Evolutionary conservation across 2,113 vertebrate species (phyloP).

Genomic region (Mus spicilegus): DNA sequence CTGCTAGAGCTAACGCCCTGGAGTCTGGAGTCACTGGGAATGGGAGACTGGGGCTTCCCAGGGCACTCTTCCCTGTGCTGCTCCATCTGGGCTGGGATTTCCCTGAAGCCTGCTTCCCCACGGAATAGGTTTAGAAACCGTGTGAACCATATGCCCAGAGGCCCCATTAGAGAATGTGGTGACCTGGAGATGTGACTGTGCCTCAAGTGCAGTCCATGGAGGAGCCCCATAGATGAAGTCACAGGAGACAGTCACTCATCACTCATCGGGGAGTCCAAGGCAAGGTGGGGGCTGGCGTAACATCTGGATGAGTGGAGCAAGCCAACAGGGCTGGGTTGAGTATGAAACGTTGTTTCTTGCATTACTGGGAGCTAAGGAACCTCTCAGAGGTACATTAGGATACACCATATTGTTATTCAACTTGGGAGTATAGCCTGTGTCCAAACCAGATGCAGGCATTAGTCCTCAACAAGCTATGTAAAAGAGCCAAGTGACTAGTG

Average conservation of each 20-base stretch:
- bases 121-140: constrained; percentile 23
- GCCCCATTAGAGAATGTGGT: constrained; percentile 33
- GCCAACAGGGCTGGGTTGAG: background rate
- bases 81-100: background rate
- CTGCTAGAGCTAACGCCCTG: background rate
- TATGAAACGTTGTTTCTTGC: background rate
- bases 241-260: background rate
- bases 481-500: background rate
- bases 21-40: background rate
- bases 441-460: background rate
- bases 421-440: background rate
- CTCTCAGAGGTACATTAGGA: background rate
- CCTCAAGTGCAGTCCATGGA: background rate
- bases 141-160: constrained; percentile 72
- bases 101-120: constrained; percentile 49
- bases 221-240: background rate
- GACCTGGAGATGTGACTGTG: background rate
- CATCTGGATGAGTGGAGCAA: background rate
- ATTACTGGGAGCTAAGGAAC: background rate
- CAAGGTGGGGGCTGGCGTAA: background rate
- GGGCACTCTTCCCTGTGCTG: background rate
- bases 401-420: background rate
- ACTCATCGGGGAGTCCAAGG: fast-evolving
- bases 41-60: background rate
- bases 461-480: background rate